Base-by-base conservation (phyloP, 2,888 invertebrate genomes). In the Drosophila siamana region DNA sequence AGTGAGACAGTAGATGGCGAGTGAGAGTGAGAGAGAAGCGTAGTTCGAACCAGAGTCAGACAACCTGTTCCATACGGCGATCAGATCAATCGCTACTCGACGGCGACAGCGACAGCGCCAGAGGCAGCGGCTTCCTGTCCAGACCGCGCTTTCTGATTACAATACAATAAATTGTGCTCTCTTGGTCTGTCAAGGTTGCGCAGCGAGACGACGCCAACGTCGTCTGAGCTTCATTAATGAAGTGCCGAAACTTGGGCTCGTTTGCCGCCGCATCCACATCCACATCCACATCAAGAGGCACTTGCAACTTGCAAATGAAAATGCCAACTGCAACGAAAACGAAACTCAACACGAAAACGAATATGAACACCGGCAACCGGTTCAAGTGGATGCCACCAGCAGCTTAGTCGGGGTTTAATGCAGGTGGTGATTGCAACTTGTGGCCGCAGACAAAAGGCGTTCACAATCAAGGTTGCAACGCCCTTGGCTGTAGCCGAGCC, bases 231-330 rank as follows among this genome's bases (percentile, higher is more conserved):
- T 85, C 85, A 85, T 87, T 85, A 89, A 85, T 85, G 88, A 85
- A 85, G 83, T 85, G 89, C 86, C 83, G 83, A 87, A 82, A 85
- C 88, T 57, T 78, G 88, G 88, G 76, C 84, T 78, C 78, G 77
- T 81, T 86, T 85, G 82, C 69, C 69, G 50, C 28, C 19, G 19
- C 26, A 48, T 19, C 33, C 11, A 1, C 28, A 33, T 8, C 28
- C 16, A 16, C 16, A 16, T 13, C 19, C 36, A 26, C 36, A 43
- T 24, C 50, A 41, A 40, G 52, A 28, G 67, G 62, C 78, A 86
- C 84, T 57, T 74, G 84, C 71, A 83, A 71, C 80, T 57, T 9
- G 28, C 28, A 28, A 28, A 8, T 28, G 28, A 28, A 19, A 13
- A 4, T 9, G 28, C 8, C 8, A 9, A 28, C 28, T 28, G 28